Evolutionary conservation across 2,888 invertebrate genomes (phyloP), one percentile per base, ranked within the genome.

Genomic region (Ormyrus nitidulus): DNA sequence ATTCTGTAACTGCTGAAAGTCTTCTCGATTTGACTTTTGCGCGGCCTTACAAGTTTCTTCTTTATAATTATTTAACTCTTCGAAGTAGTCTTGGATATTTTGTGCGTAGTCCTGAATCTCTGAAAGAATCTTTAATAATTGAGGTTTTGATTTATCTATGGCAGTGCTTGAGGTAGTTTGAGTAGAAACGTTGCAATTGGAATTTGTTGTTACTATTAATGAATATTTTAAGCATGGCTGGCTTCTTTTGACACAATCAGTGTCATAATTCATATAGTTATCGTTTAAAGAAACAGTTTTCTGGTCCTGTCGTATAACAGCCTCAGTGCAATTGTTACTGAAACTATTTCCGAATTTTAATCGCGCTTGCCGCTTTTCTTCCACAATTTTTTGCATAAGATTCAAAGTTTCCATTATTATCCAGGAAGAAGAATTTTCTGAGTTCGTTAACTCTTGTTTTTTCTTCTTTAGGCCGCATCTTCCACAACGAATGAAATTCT

Each of bases 21-120:
- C 3, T 34, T 34, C 34, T 4, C 34, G 34, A 34, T 34, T 34
- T 34, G 34, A 34, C 34, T 34, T 34, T 34, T 34, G 34, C 34
- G 34, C 34, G 34, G 3, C 34, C 34, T 34, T 34, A 34, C 34
- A 34, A 34, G 34, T 34, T 34, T 34, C 34, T 34, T 34, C 34
- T 34, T 34, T 34, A 34, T 34, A 34, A 34, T 77, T 51, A 9
- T 77, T 77, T 3, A 72, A 49, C 1, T 0, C 2, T 9, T 44
- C 4, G 5, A 79, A 79, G 8, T 73, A 19, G 0, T 74, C 59
- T 51, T 79, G 61, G n/a, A 82, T 79, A 6, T 44, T 79, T 19
- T 71, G 59, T 0, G 77, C 71, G 61, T 82, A 82, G 8, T 49
- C 10, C 70, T 79, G 77, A 6, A 82, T 82, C 5, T 82, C 71